Base-by-base conservation (phyloP, 2,888 invertebrate genomes). In the Lycia hirtaria region DNA sequence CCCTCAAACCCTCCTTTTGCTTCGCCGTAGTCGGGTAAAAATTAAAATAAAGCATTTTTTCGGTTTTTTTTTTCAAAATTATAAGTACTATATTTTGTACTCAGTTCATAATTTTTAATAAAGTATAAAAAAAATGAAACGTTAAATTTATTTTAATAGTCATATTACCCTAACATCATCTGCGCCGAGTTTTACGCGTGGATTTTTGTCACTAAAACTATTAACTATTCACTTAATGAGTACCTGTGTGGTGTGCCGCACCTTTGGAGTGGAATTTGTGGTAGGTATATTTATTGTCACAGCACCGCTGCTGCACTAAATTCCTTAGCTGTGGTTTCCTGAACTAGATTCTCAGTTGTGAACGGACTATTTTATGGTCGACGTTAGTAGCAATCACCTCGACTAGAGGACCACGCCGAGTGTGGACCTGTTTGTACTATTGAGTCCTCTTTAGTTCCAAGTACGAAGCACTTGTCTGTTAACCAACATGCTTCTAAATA, bases 371-470 rank as follows among this genome's bases (percentile, higher is more conserved):
- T 49, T 59, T 54, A 54, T 50, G 54, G 44, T 50, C 38, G 49
- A 44, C 40, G 53, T 54, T 59, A 54, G 54, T 45, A 55, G 54
- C 54, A 54, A 54, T 59, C 59, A 59, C 54, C 54, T 45, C 40
- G 35, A 50, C 54, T 54, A 47, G 57, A 37, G 48, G 44, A 48
- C 52, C 57, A 48, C 52, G 49, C 45, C 45, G 28, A 43, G 40
- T 53, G 52, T 22, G 37, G 32, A 53, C 52, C 53, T 53, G 51
- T 56, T 56, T 56, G 56, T 52, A 41, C 47, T 51, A 47, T 56
- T 41, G 52, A 37, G 41, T 47, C 35, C 41, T 43, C n/a, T 52
- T 52, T 52, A 48, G 57, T 20, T 44, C 20, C 20, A 15, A 50
- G 40, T 15, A 10, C 24, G 38, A 19, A 19, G 15, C 19, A 6